These are phyloP conservation scores for Apis cerana DNA, from an alignment of 1,140 invertebrate species.

Conservation along the genomic window DNA sequence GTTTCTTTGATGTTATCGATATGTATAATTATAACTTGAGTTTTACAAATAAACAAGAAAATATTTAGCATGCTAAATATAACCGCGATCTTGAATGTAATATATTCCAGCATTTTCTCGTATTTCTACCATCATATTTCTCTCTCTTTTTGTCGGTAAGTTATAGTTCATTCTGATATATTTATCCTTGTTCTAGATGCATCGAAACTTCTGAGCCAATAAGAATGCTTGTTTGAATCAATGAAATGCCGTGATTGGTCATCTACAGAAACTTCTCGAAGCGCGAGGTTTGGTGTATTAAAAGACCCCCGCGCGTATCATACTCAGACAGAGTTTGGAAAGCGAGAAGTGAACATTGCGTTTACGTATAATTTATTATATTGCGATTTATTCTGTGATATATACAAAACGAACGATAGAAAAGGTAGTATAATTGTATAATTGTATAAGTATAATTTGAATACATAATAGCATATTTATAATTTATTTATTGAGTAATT, in stretches of 20 bases:
- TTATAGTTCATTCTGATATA: neutral
- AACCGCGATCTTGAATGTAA: conserved; percentile 20
- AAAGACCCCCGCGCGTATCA: neutral
- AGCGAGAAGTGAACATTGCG: conserved; percentile 19
- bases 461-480: neutral
- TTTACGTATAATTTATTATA: neutral
- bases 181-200: conserved; percentile 6
- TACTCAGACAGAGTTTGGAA: conserved; percentile 16
- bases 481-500: neutral
- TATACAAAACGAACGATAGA: conserved; percentile 16
- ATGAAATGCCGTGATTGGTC: conserved; percentile 44
- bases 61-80: conserved; percentile 49
- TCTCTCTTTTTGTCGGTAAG: neutral
- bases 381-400: neutral
- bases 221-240: neutral
- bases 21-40: neutral
- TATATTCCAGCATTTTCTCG: conserved; percentile 29
- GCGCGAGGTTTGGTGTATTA: conserved; percentile 55
- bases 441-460: neutral
- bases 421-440: too few species aligned
- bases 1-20: neutral
- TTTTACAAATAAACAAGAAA: conserved; percentile 16
- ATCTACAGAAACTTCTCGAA: conserved; percentile 58
- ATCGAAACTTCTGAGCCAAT: conserved; percentile 5
- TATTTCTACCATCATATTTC: neutral